Conservation (phyloP, 2,888 invertebrate genomes). For the Zonitis immaculata region DNA sequence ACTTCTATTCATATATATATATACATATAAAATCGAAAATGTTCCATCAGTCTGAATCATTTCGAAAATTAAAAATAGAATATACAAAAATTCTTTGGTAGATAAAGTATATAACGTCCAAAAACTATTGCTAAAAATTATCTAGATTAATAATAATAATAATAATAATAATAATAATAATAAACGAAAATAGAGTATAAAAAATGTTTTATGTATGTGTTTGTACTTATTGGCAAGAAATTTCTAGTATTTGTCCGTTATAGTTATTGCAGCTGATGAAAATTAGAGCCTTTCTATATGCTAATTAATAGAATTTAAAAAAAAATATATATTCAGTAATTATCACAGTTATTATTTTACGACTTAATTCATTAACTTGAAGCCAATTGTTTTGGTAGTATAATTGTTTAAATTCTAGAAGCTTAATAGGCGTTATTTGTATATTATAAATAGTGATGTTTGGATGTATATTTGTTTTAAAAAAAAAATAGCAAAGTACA, state of each 20-base stretch:
- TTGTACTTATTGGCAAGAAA: constrained; percentile 21
- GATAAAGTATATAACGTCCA: constrained; percentile 10
- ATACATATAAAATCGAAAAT: no score
- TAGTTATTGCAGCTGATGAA: background rate
- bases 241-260: constrained; percentile 14
- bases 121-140: constrained; percentile 6
- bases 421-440: background rate
- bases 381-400: background rate
- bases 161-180: no score
- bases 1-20: background rate
- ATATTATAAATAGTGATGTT: background rate
- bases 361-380: background rate
- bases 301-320: constrained; percentile 15
- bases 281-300: constrained; percentile 13
- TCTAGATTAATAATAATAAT: no score
- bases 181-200: constrained; percentile 15
- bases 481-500: background rate
- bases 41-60: constrained; percentile 10
- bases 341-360: constrained; percentile 19
- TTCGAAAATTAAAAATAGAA: no score
- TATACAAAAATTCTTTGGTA: no score
- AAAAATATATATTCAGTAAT: constrained; percentile 8
- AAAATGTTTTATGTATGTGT: constrained; percentile 8
- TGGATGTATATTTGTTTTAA: background rate
- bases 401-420: background rate